Evolutionary conservation across 2,113 vertebrate genomes (phyloP), one percentile per base, ranked within the genome.

Genomic region (Myrmophylax atrothorax): DNA sequence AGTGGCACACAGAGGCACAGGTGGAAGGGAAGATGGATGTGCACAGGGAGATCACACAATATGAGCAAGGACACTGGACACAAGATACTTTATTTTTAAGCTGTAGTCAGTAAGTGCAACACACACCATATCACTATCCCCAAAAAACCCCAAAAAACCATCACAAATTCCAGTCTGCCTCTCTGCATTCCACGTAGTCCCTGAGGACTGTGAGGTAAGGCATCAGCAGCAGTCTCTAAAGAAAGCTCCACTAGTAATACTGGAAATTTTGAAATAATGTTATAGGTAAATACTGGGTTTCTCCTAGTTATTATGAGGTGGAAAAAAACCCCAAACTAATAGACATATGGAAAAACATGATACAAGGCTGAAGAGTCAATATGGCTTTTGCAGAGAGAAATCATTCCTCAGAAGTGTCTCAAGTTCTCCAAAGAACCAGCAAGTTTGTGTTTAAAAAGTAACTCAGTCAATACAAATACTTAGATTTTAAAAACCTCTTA

Each of bases 101-200:
- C 14, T 87, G 18, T 46, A 47, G 72, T 53, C 16, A 60, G 28
- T 64, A 66, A 93, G 58, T 17, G 15, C 13, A 84, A 66, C 11
- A 60, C 23, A 68, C 11, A 25, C 16, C 7, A 8, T 14, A 8
- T 14, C 29, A 10, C 11, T 23, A 31, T 9, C 12, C 5, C 14
- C 9, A 40, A n/a, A 40, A 50, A 38, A 2, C 0, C 1, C 23
- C 1, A 16, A 17, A 72, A 73, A 78, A 7, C 4, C n/a, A 33
- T 4, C 5, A 44, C 40, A 37, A 35, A 59, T 60, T 86, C 47
- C 62, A 88, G 29, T 18, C 35, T 68, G 18, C 28, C 50, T 66
- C 37, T 74, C 68, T 62, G 22, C 49, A 87, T 37, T 77, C 50
- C 13, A 42, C 1, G 2, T 33, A 78, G 76, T 38, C 10, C 23